A percentile compares a stretch with the other conserved stretches of the same genome.
Conservation (phyloP, 2,113 vertebrate species). For the Taxidea taxus region DNA sequence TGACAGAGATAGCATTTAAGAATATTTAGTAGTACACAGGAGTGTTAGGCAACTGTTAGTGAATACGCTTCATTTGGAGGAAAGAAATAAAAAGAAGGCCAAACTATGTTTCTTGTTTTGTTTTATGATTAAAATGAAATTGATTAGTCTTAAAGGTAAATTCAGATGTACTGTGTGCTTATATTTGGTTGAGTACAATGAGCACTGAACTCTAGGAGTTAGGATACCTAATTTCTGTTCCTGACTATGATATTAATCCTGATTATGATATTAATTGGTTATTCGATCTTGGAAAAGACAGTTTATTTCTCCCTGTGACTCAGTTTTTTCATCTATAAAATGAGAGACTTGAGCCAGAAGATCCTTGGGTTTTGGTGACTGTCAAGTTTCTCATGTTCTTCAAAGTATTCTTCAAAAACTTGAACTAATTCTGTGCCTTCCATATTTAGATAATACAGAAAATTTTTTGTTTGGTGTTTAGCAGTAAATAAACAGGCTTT, state of each 20-base stretch:
- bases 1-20: background rate
- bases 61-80: constrained; percentile 11
- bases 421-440: background rate
- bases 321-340: background rate
- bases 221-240: background rate
- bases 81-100: background rate
- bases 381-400: background rate
- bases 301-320: background rate
- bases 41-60: background rate
- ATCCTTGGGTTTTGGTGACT: background rate
- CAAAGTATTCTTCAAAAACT: constrained; percentile 3
- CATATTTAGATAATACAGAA: background rate
- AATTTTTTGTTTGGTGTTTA: background rate
- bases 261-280: background rate
- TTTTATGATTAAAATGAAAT: background rate
- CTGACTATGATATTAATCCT: background rate
- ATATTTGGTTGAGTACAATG: background rate
- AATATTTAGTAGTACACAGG: constrained; percentile 2
- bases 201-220: constrained; percentile 5
- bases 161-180: background rate
- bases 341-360: background rate
- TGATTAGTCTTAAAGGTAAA: background rate
- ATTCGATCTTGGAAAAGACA: background rate
- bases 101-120: background rate
- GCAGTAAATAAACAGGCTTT: background rate